These are phyloP conservation scores for Emesis furor DNA, from an alignment of 2,888 invertebrate species.

Conservation along the genomic window DNA sequence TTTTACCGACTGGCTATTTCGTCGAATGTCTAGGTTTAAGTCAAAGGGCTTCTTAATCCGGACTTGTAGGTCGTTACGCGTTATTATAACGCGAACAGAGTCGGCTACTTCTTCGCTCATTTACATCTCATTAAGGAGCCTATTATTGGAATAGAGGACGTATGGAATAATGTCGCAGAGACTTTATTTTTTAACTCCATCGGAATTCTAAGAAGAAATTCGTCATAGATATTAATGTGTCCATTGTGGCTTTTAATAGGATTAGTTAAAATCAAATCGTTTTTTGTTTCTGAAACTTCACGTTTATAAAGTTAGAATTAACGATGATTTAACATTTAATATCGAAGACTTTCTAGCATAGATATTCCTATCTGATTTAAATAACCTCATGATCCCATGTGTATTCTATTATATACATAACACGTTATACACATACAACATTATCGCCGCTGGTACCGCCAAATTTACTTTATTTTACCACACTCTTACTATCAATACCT, in stretches of 20 bases:
- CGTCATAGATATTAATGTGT: background rate
- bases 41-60: constrained; percentile 92
- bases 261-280: background rate
- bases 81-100: constrained; percentile 91
- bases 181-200: constrained; percentile 5
- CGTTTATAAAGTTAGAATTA: background rate
- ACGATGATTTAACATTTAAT: background rate
- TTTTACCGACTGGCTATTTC: constrained; percentile 83
- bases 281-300: too few species aligned
- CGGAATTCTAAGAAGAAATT: constrained; percentile 2
- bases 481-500: too few species aligned
- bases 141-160: constrained; percentile 87
- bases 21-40: constrained; percentile 88
- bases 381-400: too few species aligned
- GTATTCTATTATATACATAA: too few species aligned
- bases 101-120: constrained; percentile 91
- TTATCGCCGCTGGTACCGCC: too few species aligned
- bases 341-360: too few species aligned
- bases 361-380: too few species aligned
- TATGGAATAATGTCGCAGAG: constrained; percentile 74
- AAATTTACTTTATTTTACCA: too few species aligned
- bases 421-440: too few species aligned
- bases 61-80: constrained; percentile 92
- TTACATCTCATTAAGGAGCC: constrained; percentile 91
- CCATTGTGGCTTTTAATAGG: constrained; percentile 15